Evolutionary conservation across 1,140 invertebrate genomes (phyloP).

Genomic region (Stegodyphus dumicola): DNA sequence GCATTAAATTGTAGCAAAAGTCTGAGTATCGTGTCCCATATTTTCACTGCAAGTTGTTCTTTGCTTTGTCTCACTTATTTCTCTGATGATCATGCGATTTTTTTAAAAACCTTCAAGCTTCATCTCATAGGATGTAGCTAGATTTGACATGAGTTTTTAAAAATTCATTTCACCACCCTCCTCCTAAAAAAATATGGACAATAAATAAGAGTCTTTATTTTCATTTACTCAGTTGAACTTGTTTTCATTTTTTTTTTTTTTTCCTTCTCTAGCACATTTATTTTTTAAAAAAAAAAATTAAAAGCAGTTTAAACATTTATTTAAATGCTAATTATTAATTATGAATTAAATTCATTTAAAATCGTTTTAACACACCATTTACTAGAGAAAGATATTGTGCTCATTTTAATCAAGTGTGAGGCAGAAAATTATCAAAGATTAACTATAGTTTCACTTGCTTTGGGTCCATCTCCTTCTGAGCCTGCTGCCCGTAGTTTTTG

Average conservation of each 20-base stretch:
- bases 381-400: no score
- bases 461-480: conserved; percentile 41
- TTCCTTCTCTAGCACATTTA: no score
- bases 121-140: conserved; percentile 29
- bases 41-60: conserved; percentile 4
- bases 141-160: conserved; percentile 25
- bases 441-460: conserved; percentile 21
- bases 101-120: conserved; percentile 37
- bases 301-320: no score
- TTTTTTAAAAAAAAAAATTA: no score
- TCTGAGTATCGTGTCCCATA: conserved; percentile 11
- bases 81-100: conserved; percentile 23
- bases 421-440: neutral
- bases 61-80: conserved; percentile 18
- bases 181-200: conserved; percentile 47
- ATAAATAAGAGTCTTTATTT: conserved; percentile 15
- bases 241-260: no score
- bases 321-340: no score
- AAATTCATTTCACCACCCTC: conserved; percentile 54
- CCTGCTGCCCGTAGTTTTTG: conserved; percentile 77
- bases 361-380: no score
- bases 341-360: no score
- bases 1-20: neutral
- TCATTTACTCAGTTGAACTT: no score
- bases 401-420: no score